Percentiles rank a stretch among this genome's conserved stretches.
These are phyloP conservation scores for Lingula anatina DNA, from an alignment of 2,888 invertebrate species.

Conservation along the genomic window DNA sequence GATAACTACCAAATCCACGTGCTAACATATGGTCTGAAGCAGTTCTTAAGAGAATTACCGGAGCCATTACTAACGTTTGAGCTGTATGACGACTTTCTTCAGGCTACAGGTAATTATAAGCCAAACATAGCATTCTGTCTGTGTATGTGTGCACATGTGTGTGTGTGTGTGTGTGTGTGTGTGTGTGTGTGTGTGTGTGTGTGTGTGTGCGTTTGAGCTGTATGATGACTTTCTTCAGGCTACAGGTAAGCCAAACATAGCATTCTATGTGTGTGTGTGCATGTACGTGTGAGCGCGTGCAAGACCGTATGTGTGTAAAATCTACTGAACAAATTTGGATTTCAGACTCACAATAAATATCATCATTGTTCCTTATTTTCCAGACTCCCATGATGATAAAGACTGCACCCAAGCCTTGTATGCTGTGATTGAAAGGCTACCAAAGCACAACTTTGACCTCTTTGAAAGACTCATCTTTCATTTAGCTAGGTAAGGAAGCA, in stretches of 20 bases:
- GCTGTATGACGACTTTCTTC: slow-evolving; percentile 88
- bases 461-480: slow-evolving; percentile 91
- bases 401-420: slow-evolving; percentile 81
- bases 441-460: slow-evolving; percentile 81
- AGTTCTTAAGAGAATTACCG: slow-evolving; percentile 85
- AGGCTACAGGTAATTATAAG: slow-evolving; percentile 62
- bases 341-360: too few species aligned
- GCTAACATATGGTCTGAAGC: slow-evolving; percentile 79
- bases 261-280: neutral
- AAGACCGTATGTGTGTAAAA: neutral
- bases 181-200: neutral
- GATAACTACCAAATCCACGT: slow-evolving; percentile 82
- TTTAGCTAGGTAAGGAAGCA: slow-evolving; percentile 62
- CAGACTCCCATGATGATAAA: slow-evolving; percentile 71
- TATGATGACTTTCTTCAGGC: slow-evolving; percentile 92
- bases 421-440: slow-evolving; percentile 81
- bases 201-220: slow-evolving; percentile 85
- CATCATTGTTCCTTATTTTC: slow-evolving; percentile 14
- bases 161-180: neutral
- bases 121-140: neutral
- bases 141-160: too few species aligned
- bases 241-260: slow-evolving; percentile 54
- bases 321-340: too few species aligned
- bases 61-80: slow-evolving; percentile 90
- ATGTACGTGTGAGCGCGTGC: too few species aligned